These are phyloP conservation scores for Cyclura pinguis DNA, from an alignment of 2,797 vertebrate species.

Conservation along the genomic window DNA sequence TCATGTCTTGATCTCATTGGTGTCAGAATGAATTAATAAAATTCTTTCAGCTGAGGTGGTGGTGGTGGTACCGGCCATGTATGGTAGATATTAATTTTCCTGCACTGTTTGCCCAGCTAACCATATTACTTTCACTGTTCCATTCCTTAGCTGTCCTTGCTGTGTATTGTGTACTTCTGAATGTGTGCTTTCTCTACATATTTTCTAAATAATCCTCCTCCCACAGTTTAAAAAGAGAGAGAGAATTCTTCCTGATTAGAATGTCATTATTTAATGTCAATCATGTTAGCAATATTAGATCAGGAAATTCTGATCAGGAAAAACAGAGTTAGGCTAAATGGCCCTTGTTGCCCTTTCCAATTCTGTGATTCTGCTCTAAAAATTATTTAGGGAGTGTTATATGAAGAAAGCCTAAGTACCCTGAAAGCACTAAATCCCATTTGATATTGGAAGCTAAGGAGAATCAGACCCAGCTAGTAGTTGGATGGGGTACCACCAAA, in stretches of 20 bases:
- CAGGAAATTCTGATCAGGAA: neutral
- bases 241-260: neutral
- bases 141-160: neutral
- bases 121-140: neutral
- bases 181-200: neutral
- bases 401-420: too few relatives aligned
- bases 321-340: too few relatives aligned
- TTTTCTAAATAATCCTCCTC: neutral
- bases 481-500: too few relatives aligned
- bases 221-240: neutral
- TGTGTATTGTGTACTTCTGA: neutral
- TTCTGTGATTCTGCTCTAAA: neutral
- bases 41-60: constrained; percentile 4
- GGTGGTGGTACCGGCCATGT: neutral
- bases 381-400: neutral
- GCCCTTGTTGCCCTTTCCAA: too few relatives aligned
- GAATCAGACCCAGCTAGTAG: too few relatives aligned
- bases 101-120: neutral
- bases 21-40: neutral
- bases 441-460: too few relatives aligned
- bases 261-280: neutral
- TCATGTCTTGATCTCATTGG: accelerated
- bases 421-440: too few relatives aligned
- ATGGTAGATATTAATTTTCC: neutral
- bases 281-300: neutral